Evolutionary conservation across 2,888 invertebrate genomes (phyloP), one percentile per base, ranked within the genome.

Genomic region (Eristalis tenax): DNA sequence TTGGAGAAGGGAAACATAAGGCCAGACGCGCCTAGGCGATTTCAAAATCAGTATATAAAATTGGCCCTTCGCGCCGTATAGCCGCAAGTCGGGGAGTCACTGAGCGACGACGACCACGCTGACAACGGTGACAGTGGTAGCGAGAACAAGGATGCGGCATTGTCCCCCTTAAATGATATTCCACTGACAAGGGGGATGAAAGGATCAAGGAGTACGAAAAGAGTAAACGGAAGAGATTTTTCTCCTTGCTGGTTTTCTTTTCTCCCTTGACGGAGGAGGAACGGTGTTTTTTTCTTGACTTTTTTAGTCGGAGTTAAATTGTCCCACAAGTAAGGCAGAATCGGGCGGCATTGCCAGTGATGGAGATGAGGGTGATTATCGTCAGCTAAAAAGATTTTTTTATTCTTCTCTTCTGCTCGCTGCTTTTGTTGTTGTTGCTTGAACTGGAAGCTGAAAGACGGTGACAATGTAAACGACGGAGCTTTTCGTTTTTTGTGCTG

Each of bases 141-240:
- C 63, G 73, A 64, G 50, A 61, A 74, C 77, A 77, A 86, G 64
- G 85, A 74, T 85, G 28, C 65, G 82, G 77, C 82, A 85, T 76
- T 85, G 76, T 85, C 76, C 3, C 76, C n/a, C 40, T 63, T 43
- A 81, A 76, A 63, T 80, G 74, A 61, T 80, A 50, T 81, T 75
- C 59, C 74, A 80, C 35, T 83, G 69, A 74, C 79, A 75, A 69
- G 57, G 23, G 64, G 40, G 38, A 71, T 73, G 76, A 84, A 75
- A 57, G 71, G 63, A 68, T 81, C 71, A 81, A 66, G 70, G 57
- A 69, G 69, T 57, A 74, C 26, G 38, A 26, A 40, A 63, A 80
- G 43, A 78, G 63, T 40, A 74, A 74, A 79, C 73, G 73, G 75
- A 84, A 71, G 57, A 71, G 61, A 68, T 65, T 40, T 65, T 71